Evolutionary conservation across 1,140 invertebrate species (phyloP).

Genomic region (Hypothenemus hampei): DNA sequence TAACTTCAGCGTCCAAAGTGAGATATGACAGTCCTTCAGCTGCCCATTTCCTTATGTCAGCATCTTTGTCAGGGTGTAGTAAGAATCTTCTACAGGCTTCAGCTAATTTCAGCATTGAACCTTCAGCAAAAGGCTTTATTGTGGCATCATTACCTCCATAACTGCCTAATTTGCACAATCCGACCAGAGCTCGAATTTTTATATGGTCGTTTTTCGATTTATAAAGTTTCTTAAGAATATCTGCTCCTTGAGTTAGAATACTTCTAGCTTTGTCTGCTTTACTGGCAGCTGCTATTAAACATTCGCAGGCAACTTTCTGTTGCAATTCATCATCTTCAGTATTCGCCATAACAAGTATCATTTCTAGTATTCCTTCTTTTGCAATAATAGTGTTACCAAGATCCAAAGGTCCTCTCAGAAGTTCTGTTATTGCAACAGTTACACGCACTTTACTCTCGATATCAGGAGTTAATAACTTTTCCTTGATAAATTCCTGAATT

Average conservation of each 20-base stretch:
- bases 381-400: conserved; percentile 90
- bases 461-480: conserved; percentile 77
- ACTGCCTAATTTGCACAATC: conserved; percentile 92
- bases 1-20: conserved; percentile 96
- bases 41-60: conserved; percentile 90
- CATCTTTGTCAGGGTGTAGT: conserved; percentile 80
- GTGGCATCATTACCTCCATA: conserved; percentile 95
- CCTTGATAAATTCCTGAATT: conserved; percentile 85
- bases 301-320: conserved; percentile 91
- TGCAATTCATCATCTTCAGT: conserved; percentile 70
- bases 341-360: conserved; percentile 95
- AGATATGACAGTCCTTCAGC: conserved; percentile 96
- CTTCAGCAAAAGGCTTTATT: conserved; percentile 90
- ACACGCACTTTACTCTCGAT: conserved; percentile 87
- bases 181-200: conserved; percentile 83
- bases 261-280: conserved; percentile 96
- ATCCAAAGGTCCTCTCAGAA: conserved; percentile 88
- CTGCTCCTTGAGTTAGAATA: conserved; percentile 86
- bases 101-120: conserved; percentile 87
- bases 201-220: conserved; percentile 87
- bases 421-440: conserved; percentile 81
- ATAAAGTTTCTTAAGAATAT: conserved; percentile 92
- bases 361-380: conserved; percentile 84
- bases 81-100: conserved; percentile 90
- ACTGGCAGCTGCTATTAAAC: conserved; percentile 90